These are phyloP conservation scores for Spodoptera frugiperda DNA, from an alignment of 1,140 invertebrate genomes.

Conservation along the genomic window DNA sequence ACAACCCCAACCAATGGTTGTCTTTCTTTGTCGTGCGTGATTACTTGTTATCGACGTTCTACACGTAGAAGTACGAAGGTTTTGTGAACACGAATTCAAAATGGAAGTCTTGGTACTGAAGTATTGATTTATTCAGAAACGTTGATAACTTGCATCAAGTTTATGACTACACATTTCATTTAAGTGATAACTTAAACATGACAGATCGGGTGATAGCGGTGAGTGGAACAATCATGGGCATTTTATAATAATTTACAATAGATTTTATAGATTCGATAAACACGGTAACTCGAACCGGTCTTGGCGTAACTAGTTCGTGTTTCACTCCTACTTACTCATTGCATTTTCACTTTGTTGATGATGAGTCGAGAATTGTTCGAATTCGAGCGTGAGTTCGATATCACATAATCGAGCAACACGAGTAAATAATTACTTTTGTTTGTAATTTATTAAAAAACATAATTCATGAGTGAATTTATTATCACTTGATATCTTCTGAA, in stretches of 20 bases:
- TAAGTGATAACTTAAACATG: constrained; percentile 57
- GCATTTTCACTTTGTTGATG: constrained; percentile 17
- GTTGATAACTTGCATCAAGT: background rate
- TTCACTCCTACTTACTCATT: constrained; percentile 45
- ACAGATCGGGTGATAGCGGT: constrained; percentile 75
- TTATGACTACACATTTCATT: background rate
- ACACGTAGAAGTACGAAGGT: constrained; percentile 12
- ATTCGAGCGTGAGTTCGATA: constrained; percentile 25
- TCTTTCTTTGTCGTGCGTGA: constrained; percentile 49
- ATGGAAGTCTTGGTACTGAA: constrained; percentile 28
- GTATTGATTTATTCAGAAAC: constrained; percentile 43
- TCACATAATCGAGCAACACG: background rate
- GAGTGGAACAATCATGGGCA: constrained; percentile 59
- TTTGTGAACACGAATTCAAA: constrained; percentile 53
- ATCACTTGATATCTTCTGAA: too few species aligned
- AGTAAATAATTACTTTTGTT: too few species aligned
- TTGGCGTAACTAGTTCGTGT: constrained; percentile 25
- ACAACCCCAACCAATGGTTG: constrained; percentile 73
- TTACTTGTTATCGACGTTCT: constrained; percentile 59
- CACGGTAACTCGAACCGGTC: constrained; percentile 42
- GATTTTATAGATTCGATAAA: constrained; percentile 35
- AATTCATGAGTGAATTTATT: too few species aligned
- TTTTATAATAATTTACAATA: constrained; percentile 13
- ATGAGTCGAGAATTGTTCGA: constrained; percentile 35
- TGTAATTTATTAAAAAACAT: too few species aligned